These are phyloP conservation scores for Hassar affinis DNA, from an alignment of 2,113 vertebrate species.

Conservation along the genomic window DNA sequence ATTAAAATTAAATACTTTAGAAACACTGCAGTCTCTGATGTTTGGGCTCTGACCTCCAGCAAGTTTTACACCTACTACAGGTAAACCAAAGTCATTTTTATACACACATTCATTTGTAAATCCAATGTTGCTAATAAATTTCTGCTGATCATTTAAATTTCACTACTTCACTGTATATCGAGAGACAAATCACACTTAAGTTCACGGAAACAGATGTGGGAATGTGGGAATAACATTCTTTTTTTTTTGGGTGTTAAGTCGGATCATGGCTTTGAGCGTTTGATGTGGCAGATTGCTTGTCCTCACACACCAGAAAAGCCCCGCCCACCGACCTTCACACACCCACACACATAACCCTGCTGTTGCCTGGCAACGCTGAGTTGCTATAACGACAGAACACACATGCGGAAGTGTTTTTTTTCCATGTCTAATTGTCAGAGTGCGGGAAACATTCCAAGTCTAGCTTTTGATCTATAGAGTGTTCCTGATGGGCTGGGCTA, in stretches of 20 bases:
- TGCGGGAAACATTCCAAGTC: constrained; percentile 25
- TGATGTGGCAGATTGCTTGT: constrained; percentile 29
- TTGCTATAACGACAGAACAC: constrained; percentile 51
- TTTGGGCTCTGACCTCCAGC: not conserved
- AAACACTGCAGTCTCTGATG: too few relatives aligned
- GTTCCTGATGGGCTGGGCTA: not conserved
- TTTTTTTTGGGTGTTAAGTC: constrained; percentile 1
- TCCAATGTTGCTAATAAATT: not conserved
- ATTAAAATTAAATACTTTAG: not conserved
- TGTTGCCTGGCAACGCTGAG: constrained; percentile 57
- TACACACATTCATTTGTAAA: not conserved
- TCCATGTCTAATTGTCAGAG: constrained; percentile 8
- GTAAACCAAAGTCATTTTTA: not conserved
- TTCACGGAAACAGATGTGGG: not conserved
- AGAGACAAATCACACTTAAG: not conserved
- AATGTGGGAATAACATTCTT: constrained; percentile 19
- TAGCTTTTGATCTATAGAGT: constrained; percentile 35
- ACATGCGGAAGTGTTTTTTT: constrained; percentile 41
- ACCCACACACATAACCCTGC: constrained; percentile 46
- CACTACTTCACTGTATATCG: not conserved
- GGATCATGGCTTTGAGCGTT: constrained; percentile 23
- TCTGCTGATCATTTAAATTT: not conserved
- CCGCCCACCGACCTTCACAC: constrained; percentile 45
- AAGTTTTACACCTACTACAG: not conserved
- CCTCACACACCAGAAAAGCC: constrained; percentile 18